Conservation (phyloP, 2,113 vertebrate genomes). For the Ovis aries region ARS-UI_Ramb_v3.0 NC_056054.1:154202501-154203000, state of each 20-base stretch:
- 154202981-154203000: not conserved
- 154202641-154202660: slow-evolving; percentile 54
- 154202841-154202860: not conserved
- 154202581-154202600: slow-evolving; percentile 50
- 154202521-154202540: slow-evolving; percentile 60
- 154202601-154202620: slow-evolving; percentile 52
- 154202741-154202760: not conserved
- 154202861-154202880: not conserved
- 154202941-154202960: not conserved
- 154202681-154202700: slow-evolving; percentile 43
- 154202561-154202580: slow-evolving; percentile 62
- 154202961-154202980: not conserved
- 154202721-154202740: not conserved
- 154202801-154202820: not conserved
- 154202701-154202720: not conserved
- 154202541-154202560: slow-evolving; percentile 63
- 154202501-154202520: slow-evolving; percentile 27
- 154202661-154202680: slow-evolving; percentile 20
- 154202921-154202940: not conserved
- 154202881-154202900: not conserved
- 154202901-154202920: not conserved
- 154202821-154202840: not conserved
- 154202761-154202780: not conserved
- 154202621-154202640: slow-evolving; percentile 25
- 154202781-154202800: not conserved